phyloP scores from a whole-genome alignment of 1,140 invertebrate genomes.

The Odontomachus brunneus region DNA sequence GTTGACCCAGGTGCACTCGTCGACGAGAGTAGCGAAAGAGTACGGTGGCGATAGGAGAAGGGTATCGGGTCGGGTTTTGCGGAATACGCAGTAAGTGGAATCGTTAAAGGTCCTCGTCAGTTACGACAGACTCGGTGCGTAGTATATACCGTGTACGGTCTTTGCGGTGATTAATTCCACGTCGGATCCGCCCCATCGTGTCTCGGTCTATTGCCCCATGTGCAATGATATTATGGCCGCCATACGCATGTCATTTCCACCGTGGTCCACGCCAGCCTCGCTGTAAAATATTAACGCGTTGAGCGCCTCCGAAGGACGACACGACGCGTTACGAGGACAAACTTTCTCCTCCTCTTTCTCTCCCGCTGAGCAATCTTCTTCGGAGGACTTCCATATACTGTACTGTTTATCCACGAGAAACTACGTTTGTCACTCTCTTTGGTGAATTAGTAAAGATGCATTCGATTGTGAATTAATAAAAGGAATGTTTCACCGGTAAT shows the following conservation, averaged over 20 bases:
- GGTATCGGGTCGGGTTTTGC: neutral
- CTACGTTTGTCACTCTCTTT: neutral
- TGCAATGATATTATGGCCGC: conserved; percentile 52
- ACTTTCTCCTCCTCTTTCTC: too few species aligned
- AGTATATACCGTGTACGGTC: conserved; percentile 31
- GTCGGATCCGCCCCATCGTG: conserved; percentile 14
- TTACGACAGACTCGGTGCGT: conserved; percentile 21
- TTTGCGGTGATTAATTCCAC: conserved; percentile 59
- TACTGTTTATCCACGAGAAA: too few species aligned
- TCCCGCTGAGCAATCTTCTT: too few species aligned
- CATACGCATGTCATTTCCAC: conserved; percentile 16
- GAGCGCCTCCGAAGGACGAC: neutral
- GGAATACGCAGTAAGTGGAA: conserved; percentile 34
- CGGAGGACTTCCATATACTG: too few species aligned
- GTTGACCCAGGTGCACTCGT: neutral
- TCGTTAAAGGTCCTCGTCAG: conserved; percentile 33
- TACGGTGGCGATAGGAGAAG: neutral
- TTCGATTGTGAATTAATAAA: too few species aligned
- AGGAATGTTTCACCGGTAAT: too few species aligned
- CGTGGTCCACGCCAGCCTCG: conserved; percentile 21
- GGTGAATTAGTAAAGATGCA: too few species aligned
- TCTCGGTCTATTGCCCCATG: conserved; percentile 24
- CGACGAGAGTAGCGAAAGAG: conserved; percentile 12
- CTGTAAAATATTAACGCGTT: conserved; percentile 66
- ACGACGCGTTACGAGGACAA: neutral